Evolutionary conservation across 64 coral and sea anemone genomes (phyloP).

Genomic region (Platygyra sinensis): DNA sequence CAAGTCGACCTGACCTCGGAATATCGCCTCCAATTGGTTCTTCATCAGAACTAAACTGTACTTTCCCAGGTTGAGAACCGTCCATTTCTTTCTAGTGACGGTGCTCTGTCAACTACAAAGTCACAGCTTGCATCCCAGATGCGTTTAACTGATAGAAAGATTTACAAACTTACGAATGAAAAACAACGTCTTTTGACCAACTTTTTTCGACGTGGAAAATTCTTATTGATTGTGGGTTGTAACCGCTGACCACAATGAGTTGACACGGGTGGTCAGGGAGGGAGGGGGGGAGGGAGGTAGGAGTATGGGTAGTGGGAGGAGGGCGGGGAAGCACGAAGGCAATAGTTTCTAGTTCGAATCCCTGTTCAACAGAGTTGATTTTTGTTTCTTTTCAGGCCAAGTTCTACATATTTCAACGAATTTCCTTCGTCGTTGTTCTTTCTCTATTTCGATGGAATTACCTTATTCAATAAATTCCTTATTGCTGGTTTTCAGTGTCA

Average conservation of each 20-base stretch:
- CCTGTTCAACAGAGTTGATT: no score
- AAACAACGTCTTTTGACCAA: background rate
- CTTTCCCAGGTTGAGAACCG: background rate
- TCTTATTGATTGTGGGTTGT: background rate
- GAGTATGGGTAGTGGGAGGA: no score
- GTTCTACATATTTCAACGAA: no score
- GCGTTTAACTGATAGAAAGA: background rate
- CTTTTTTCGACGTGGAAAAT: slow-evolving; percentile 9
- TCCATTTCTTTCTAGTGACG: background rate
- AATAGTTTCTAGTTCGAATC: no score
- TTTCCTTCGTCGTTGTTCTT: no score
- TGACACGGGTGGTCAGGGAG: no score
- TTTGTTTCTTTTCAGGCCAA: no score
- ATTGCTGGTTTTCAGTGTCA: no score
- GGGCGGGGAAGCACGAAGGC: no score
- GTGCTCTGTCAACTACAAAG: background rate
- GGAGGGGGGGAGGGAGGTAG: background rate
- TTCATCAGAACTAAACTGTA: background rate
- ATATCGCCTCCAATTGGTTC: background rate
- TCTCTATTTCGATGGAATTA: no score
- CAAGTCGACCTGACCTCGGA: background rate
- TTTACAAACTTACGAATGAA: background rate
- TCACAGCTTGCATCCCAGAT: background rate
- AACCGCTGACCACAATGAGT: background rate
- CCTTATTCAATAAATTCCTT: no score